Evolutionary conservation across 1,140 invertebrate species (phyloP), one percentile per base, ranked within the genome.

Genomic region (Melanaphis sacchari): DNA sequence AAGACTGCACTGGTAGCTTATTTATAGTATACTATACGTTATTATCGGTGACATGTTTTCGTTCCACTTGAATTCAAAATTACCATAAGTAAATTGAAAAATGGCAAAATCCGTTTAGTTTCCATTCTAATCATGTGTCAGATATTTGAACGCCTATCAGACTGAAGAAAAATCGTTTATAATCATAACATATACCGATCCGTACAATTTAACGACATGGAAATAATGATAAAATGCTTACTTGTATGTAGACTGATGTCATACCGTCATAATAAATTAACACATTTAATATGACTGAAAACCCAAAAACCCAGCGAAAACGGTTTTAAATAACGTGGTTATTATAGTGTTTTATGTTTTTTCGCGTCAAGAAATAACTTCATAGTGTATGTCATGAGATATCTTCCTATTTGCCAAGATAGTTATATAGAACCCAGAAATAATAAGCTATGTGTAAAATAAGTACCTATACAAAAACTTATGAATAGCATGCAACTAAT

Each of bases 61-160:
- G 40, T 92, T 92, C 66, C 90, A 92, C 66, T 81, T 49, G 41
- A 81, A 81, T 49, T 81, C 59, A 49, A 92, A 91, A 92, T 92
- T 92, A 81, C 90, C 76, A 82, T 92, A 92, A 92, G 31, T 46
- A 92, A 92, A 92, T 92, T 92, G 90, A 92, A 92, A 92, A 92
- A 92, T 92, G 66, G 49, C 43, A 36, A 92, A 76, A 92, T 82
- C 90, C n/a, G 59, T 66, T 82, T 46, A 43, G 66, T 92, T 46
- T 46, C 11, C 43, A 36, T 81, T 82, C 41, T 92, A 82, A 92
- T 92, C 90, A 36, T 49, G 66, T 82, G 43, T 54, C 90, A 26
- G 90, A 92, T 92, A n/a, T 43, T 91, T 41, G 26, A 43, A 66
- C 26, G 66, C 66, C 31, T 36, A 92, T 76, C 89, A 81, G 38